Percentiles rank a stretch among this genome's conserved stretches.
Evolutionary conservation across 2,888 invertebrate genomes (phyloP).

Genomic region (Rhaphigaster nebulosa): DNA sequence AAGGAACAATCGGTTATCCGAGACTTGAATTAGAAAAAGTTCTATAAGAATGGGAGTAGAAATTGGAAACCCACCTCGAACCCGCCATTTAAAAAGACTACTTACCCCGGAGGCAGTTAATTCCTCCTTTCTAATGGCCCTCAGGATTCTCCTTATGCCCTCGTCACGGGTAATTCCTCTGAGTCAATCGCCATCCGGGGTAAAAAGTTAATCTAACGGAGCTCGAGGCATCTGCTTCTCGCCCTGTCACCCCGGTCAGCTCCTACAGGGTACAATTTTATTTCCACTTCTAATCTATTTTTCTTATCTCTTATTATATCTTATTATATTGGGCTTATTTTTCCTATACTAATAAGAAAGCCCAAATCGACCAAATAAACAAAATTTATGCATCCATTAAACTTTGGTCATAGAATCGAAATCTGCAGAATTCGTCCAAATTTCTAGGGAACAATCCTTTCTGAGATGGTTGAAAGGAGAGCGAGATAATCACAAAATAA

Average conservation of each 20-base stretch:
- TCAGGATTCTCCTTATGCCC: slow-evolving; percentile 42
- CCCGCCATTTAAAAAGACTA: slow-evolving; percentile 38
- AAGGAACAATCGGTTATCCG: neutral
- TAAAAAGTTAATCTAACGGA: slow-evolving; percentile 56
- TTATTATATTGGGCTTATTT: no score
- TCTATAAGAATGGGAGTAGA: neutral
- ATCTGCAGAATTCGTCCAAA: no score
- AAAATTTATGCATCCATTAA: no score
- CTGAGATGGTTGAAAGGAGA: no score
- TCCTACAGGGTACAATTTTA: neutral
- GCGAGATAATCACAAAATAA: no score
- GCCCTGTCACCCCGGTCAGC: neutral
- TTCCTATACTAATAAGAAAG: no score
- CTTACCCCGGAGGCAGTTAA: slow-evolving; percentile 47
- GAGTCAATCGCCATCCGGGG: slow-evolving; percentile 56
- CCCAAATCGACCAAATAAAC: no score
- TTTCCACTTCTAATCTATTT: neutral
- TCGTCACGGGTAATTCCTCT: slow-evolving; percentile 59
- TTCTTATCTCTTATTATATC: neutral
- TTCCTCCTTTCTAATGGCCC: slow-evolving; percentile 34
- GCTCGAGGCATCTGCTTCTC: slow-evolving; percentile 23
- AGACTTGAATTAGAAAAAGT: slow-evolving; percentile 29
- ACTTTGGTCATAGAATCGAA: no score
- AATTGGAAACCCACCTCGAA: neutral
- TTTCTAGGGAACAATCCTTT: no score